Evolutionary conservation across 2,888 invertebrate genomes (phyloP).

Genomic region (Pterobdella sp.): DNA sequence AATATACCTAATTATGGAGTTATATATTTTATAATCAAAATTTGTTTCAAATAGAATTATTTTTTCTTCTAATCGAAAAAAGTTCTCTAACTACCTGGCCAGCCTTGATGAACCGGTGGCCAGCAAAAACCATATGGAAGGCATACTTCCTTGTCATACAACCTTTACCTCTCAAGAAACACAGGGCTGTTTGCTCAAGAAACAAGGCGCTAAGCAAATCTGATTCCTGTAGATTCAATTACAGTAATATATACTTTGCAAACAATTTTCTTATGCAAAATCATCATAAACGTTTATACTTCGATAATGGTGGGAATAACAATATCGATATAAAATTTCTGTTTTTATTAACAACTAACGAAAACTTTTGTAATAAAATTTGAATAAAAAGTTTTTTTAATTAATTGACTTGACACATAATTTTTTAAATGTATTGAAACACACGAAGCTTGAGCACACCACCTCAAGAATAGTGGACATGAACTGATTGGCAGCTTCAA

Average conservation of each 20-base stretch:
- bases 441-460: no score
- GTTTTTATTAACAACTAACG: background rate
- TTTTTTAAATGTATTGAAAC: background rate
- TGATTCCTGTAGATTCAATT: constrained; percentile 61
- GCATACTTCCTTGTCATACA: constrained; percentile 81
- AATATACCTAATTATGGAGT: no score
- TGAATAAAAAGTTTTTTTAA: background rate
- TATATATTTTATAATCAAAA: no score
- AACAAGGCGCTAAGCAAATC: constrained; percentile 86
- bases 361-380: no score
- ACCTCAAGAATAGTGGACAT: constrained; percentile 86
- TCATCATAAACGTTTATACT: background rate
- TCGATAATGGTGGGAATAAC: constrained; percentile 2
- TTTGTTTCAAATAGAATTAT: no score
- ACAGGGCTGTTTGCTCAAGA: constrained; percentile 87
- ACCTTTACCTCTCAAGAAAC: constrained; percentile 67
- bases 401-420: background rate
- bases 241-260: background rate
- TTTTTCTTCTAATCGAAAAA: no score
- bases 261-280: constrained; percentile 4
- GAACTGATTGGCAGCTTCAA: constrained; percentile 88
- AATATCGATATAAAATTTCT: background rate
- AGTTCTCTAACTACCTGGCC: constrained; percentile 64
- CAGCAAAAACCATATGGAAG: constrained; percentile 90
- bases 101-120: constrained; percentile 86